Base-by-base conservation (phyloP, 2,888 invertebrate species). In the Drosophila lacicola region DNA sequence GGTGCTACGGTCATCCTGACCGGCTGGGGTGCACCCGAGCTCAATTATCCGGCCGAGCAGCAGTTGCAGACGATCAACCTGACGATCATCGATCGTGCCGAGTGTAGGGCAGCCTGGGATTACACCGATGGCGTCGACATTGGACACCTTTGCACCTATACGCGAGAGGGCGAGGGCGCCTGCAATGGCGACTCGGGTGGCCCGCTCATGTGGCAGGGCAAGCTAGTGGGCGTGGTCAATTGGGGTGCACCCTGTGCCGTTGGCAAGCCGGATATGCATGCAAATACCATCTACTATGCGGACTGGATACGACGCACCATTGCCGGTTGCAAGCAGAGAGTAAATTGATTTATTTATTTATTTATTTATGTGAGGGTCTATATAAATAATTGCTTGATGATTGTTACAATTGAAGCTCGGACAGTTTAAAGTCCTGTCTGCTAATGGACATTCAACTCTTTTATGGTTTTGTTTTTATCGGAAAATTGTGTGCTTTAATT, bases 61-160 rank as follows among this genome's bases (percentile, higher is more conserved):
- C 92, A 93, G 36, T 90, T 95, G 67, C 94, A 94, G 92, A 92
- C 93, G 71, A 80, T 95, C 55, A 93, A 94, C 3, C 90, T 95
- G 4, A 92, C 92, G 17, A 92, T 94, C 11, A 92, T 95, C 21
- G 92, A 93, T 0, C 93, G 93, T 66, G 92, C 92, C 4, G 93
- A 93, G 68, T 94, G 94, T 68, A 92, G 92, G 49, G 90, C 90
- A 6, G 92, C 92, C 0, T 93, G 94, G 77, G 89, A 90, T 4
- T 84, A 92, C 46, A n/a, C 49, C 14, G 92, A 93, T 29, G 91
- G 91, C 0, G 93, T 94, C 0, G 94, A 93, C 74, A 92, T 93
- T 37, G 93, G 94, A 0, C 94, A 95, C 71, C 91, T 95, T 13
- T 95, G 95, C 70, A 94, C 95, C 0, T 90, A 93, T n/a, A 94